Conservation (phyloP, 2,113 vertebrate genomes). For the Oryzias woworae region DNA sequence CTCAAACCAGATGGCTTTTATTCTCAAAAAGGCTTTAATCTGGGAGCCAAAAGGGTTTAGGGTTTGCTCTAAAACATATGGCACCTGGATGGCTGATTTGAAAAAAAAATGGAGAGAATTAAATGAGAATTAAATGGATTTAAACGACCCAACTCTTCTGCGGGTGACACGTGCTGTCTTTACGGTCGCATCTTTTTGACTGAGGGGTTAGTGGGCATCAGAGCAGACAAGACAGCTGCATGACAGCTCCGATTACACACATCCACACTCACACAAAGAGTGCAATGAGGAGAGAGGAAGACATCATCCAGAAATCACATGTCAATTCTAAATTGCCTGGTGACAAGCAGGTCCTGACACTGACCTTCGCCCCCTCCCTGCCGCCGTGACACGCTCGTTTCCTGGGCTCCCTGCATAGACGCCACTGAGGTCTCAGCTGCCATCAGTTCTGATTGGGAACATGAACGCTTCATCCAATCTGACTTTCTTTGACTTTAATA, state of each 20-base stretch:
- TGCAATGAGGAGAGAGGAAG: slow-evolving; percentile 22
- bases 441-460: slow-evolving; percentile 21
- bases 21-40: background rate
- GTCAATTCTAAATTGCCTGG: slow-evolving; percentile 48
- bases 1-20: background rate
- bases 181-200: slow-evolving; percentile 55
- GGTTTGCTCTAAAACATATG: background rate
- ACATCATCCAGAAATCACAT: slow-evolving; percentile 48
- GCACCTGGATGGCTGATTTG: no score
- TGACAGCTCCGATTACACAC: slow-evolving; percentile 41
- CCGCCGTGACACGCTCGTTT: slow-evolving; percentile 3
- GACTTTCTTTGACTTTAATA: background rate
- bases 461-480: slow-evolving; percentile 3
- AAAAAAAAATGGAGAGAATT: no score
- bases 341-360: slow-evolving; percentile 47
- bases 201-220: slow-evolving; percentile 63
- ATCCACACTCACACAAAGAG: slow-evolving; percentile 5
- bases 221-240: slow-evolving; percentile 43
- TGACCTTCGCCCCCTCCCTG: slow-evolving; percentile 42
- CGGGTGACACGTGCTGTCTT: slow-evolving; percentile 30
- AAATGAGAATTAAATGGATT: background rate
- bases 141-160: slow-evolving; percentile 27
- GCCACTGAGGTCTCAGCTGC: slow-evolving; percentile 48
- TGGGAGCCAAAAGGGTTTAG: background rate
- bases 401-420: background rate